Conservation (phyloP, 2,888 invertebrate species). For the Nysson spinosus region DNA sequence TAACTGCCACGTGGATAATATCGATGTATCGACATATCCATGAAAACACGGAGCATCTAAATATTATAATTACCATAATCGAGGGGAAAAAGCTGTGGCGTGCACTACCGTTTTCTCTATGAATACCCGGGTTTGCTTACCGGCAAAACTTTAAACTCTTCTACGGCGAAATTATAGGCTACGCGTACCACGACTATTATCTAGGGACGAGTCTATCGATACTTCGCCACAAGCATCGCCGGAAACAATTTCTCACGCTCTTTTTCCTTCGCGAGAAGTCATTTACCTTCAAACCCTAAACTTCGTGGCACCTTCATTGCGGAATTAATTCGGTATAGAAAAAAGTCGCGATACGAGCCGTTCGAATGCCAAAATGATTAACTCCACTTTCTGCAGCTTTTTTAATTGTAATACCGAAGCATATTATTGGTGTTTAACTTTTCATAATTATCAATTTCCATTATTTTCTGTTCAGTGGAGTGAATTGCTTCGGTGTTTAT, state of each 20-base stretch:
- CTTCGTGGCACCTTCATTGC: no score
- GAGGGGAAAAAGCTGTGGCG: slow-evolving; percentile 10
- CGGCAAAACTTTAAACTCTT: slow-evolving; percentile 40
- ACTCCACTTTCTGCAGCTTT: no score
- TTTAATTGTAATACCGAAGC: no score
- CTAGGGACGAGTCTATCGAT: slow-evolving; percentile 41
- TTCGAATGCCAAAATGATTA: no score
- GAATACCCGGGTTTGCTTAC: slow-evolving; percentile 5
- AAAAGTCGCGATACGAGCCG: neutral
- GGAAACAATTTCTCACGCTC: slow-evolving; percentile 20
- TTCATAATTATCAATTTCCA: no score
- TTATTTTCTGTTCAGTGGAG: no score
- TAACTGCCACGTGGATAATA: neutral
- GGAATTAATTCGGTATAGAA: no score
- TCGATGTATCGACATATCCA: slow-evolving; percentile 6
- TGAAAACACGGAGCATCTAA: slow-evolving; percentile 30
- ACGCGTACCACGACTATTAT: slow-evolving; percentile 30
- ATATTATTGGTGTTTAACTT: no score
- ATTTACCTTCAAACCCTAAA: no score
- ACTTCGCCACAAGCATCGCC: slow-evolving; percentile 22
- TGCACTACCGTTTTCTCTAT: slow-evolving; percentile 4
- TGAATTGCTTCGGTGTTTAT: no score
- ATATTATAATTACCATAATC: slow-evolving; percentile 38
- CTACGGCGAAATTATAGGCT: slow-evolving; percentile 54
- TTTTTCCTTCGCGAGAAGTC: slow-evolving; percentile 10